Base-by-base conservation (phyloP, 2,113 vertebrate genomes). In the Perca flavescens region DNA sequence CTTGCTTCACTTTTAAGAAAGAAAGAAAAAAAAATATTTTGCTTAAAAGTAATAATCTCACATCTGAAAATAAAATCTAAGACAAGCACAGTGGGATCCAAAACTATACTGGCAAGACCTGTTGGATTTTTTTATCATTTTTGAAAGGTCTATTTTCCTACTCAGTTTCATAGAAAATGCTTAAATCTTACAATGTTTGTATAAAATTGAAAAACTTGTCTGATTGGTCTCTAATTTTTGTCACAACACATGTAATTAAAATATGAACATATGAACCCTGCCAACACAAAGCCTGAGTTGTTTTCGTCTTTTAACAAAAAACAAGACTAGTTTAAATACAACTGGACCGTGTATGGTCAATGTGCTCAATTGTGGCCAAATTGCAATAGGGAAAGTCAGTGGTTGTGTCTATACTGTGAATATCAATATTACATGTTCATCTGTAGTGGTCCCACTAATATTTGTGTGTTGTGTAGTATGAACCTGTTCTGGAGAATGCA, bases 71-170 rank as follows among this genome's bases (percentile, higher is more conserved):
- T 52, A 14, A 71, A 80, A 25, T 63, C 50, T 57, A 40, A 46
- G 58, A 68, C 21, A 57, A 57, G 22, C 43, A 57, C 54, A n/a
- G 15, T 11, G 17, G 56, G 40, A 53, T 53, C 6, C 28, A 80
- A 53, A 65, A 19, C 15, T 9, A 2, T 3, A 17, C 46, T 71
- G 10, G 10, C n/a, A 75, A 53, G 43, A 28, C 60, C 17, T 17
- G 28, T 28, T 49, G 49, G 3, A n/a, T 36, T 52, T 70, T 72
- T 50, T 46, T 34, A 21, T 31, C 4, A 6, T 60, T 76, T 64
- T 83, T 54, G 2, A 58, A 58, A 61, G 46, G 5, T 19, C 4
- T 77, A 56, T 67, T 74, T 89, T 82, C 85, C 43, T 63, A 75
- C 52, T 58, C 1, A 62, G 7, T 7, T 50, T 52, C 11, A 63